These are phyloP conservation scores for Eucriotettix oculatus DNA, from an alignment of 2,888 invertebrate species.

Conservation along the genomic window DNA sequence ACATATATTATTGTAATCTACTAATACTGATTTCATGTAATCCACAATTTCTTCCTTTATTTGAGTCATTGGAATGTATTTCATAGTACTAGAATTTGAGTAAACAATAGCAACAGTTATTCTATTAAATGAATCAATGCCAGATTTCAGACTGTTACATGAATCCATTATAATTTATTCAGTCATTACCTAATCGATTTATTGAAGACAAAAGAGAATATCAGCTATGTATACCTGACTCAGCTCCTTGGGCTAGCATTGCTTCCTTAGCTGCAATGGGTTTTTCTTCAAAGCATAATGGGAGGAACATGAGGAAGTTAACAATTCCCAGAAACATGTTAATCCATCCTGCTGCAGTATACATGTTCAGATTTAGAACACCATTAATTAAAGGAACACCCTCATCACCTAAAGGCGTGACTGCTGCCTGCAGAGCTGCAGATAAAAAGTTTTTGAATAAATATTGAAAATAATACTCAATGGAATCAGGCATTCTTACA, in stretches of 20 bases:
- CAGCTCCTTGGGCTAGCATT: slow-evolving; percentile 53
- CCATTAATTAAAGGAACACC: slow-evolving; percentile 37
- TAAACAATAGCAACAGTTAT: too few relatives aligned
- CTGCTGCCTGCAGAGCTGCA: slow-evolving; percentile 55
- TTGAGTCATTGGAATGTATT: too few relatives aligned
- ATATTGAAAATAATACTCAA: too few relatives aligned
- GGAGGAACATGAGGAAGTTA: slow-evolving; percentile 58
- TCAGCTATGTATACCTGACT: slow-evolving; percentile 31
- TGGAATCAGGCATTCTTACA: too few relatives aligned
- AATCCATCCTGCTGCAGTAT: slow-evolving; percentile 73
- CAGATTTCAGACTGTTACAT: neutral
- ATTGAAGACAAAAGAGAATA: neutral
- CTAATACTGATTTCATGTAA: too few relatives aligned
- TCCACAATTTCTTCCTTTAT: too few relatives aligned
- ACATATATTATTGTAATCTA: too few relatives aligned
- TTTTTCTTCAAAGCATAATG: slow-evolving; percentile 55
- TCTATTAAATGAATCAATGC: neutral
- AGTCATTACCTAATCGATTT: slow-evolving; percentile 4
- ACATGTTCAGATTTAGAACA: slow-evolving; percentile 60
- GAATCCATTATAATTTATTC: neutral
- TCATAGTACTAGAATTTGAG: too few relatives aligned
- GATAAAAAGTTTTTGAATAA: neutral
- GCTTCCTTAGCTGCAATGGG: slow-evolving; percentile 65
- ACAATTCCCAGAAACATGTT: slow-evolving; percentile 56
- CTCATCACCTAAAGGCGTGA: slow-evolving; percentile 57